phyloP scores from a whole-genome alignment of 2,888 invertebrate species.

The Sclerodermus sp. region DNA sequence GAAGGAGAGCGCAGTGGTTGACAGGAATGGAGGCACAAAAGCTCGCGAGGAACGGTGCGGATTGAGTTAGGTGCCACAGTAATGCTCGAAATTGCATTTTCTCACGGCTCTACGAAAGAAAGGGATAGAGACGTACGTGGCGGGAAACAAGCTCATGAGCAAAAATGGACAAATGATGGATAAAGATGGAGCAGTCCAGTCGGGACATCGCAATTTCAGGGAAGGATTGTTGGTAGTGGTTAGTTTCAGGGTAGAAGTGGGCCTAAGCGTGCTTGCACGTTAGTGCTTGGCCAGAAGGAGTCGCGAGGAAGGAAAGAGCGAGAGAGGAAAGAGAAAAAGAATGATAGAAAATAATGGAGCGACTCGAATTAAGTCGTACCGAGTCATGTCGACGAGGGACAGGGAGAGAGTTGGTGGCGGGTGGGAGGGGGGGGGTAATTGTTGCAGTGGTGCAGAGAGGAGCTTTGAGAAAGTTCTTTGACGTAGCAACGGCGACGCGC shows the following conservation, averaged over 20 bases:
- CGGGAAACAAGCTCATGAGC: not conserved
- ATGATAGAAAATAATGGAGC: not conserved
- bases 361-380: no score
- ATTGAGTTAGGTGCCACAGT: slow-evolving; percentile 33
- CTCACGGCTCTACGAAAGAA: slow-evolving; percentile 10
- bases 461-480: not conserved
- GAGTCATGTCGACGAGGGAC: no score
- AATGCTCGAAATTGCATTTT: slow-evolving; percentile 33
- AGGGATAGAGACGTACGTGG: not conserved
- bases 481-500: not conserved
- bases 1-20: not conserved
- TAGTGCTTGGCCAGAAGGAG: no score
- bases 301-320: no score
- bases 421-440: not conserved
- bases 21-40: slow-evolving; percentile 24
- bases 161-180: not conserved
- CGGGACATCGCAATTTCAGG: not conserved
- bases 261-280: no score
- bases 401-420: not conserved
- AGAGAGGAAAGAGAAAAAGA: no score
- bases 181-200: not conserved
- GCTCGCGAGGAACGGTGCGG: slow-evolving; percentile 23
- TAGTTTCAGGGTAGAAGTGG: no score
- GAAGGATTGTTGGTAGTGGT: no score
- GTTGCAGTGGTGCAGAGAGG: no score